A percentile compares a stretch with the other conserved stretches of the same genome.
phyloP scores from a whole-genome alignment of 2,888 invertebrate genomes.

The Anoncus sp. region DNA sequence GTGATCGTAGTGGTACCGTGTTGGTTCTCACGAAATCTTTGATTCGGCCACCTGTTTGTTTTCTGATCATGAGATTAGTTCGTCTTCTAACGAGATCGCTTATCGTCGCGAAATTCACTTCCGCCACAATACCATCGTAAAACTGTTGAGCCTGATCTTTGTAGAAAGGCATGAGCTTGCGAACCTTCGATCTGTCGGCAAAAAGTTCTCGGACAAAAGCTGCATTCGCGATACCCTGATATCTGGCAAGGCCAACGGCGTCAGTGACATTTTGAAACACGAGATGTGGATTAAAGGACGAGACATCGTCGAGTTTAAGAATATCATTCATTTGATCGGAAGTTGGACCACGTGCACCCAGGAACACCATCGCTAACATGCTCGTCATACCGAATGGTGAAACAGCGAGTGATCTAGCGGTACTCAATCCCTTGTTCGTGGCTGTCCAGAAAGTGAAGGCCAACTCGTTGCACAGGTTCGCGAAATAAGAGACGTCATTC shows the following conservation, averaged over 20 bases:
- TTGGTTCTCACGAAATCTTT: slow-evolving; percentile 91
- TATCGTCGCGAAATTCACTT: slow-evolving; percentile 92
- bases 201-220: slow-evolving; percentile 93
- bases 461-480: slow-evolving; percentile 92
- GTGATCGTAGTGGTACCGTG: slow-evolving; percentile 89
- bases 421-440: slow-evolving; percentile 87
- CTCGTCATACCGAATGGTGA: slow-evolving; percentile 95
- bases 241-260: slow-evolving; percentile 88
- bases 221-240: slow-evolving; percentile 90
- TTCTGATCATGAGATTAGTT: slow-evolving; percentile 91
- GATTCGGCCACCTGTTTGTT: slow-evolving; percentile 91
- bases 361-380: slow-evolving; percentile 94
- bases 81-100: slow-evolving; percentile 92
- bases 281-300: slow-evolving; percentile 95
- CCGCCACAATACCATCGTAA: slow-evolving; percentile 94
- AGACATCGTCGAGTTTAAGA: slow-evolving; percentile 93
- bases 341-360: slow-evolving; percentile 93
- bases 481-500: slow-evolving; percentile 90
- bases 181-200: slow-evolving; percentile 90
- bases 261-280: slow-evolving; percentile 94
- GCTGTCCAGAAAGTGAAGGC: slow-evolving; percentile 94
- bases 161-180: slow-evolving; percentile 93
- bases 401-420: slow-evolving; percentile 90
- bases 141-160: slow-evolving; percentile 95
- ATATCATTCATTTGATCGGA: slow-evolving; percentile 96